A percentile compares a stretch with the other conserved stretches of the same genome.
Evolutionary conservation across 2,797 vertebrate genomes (phyloP).

Genomic region (Pipistrellus kuhlii): DNA sequence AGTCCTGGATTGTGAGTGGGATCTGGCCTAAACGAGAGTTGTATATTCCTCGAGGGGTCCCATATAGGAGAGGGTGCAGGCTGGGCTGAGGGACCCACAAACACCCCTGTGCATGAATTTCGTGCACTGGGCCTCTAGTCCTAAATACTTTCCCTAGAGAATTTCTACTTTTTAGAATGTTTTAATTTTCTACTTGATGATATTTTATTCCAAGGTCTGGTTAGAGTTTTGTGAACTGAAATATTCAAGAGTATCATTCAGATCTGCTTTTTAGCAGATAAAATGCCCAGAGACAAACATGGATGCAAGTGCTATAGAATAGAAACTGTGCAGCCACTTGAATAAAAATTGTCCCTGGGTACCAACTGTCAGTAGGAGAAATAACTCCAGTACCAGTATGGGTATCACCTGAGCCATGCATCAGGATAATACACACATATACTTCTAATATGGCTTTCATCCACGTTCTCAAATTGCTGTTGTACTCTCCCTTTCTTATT

Average conservation of each 20-base stretch:
- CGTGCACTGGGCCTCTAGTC: too few relatives aligned
- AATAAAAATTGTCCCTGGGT: background rate
- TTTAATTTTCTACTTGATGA: slow-evolving; percentile 6
- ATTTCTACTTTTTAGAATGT: background rate
- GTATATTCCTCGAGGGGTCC: too few relatives aligned
- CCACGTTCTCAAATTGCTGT: background rate
- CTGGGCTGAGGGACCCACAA: too few relatives aligned
- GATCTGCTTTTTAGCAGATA: background rate
- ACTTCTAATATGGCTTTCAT: background rate
- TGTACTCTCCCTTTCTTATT: background rate
- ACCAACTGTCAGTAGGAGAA: background rate
- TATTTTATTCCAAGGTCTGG: background rate
- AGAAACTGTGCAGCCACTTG: background rate
- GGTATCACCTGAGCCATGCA: background rate
- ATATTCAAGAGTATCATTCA: background rate
- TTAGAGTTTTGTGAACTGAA: slow-evolving; percentile 25
- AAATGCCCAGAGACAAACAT: background rate
- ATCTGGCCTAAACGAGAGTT: too few relatives aligned
- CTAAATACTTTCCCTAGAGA: background rate
- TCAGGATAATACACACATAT: background rate
- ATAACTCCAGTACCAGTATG: background rate
- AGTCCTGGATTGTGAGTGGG: too few relatives aligned
- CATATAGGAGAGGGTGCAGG: too few relatives aligned
- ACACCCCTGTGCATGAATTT: too few relatives aligned
- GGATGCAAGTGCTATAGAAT: background rate